These are phyloP conservation scores for Excalfactoria chinensis DNA, from an alignment of 2,113 vertebrate species.

Conservation along the genomic window DNA sequence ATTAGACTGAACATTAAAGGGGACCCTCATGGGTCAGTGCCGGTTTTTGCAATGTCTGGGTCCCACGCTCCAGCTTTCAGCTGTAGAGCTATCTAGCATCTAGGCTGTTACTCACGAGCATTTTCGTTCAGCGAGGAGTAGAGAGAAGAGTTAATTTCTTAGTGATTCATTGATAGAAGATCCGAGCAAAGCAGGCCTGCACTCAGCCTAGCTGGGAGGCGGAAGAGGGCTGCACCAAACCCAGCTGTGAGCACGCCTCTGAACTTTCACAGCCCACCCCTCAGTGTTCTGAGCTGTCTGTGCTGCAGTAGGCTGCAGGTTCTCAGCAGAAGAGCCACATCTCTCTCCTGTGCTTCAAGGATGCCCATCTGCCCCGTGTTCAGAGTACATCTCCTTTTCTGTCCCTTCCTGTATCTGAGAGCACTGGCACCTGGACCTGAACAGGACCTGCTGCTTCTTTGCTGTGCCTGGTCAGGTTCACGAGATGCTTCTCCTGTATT, in stretches of 20 bases:
- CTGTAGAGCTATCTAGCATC: background rate
- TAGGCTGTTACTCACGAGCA: background rate
- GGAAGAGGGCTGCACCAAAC: background rate
- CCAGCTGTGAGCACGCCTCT: background rate
- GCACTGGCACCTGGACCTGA: background rate
- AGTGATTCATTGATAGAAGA: background rate
- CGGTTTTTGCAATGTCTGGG: background rate
- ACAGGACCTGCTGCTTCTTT: accelerated
- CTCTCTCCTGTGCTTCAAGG: background rate
- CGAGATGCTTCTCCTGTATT: background rate
- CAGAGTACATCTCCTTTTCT: background rate
- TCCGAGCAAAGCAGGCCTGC: background rate
- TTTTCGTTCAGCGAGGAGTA: background rate
- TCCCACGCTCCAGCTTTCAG: background rate
- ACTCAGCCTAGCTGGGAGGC: background rate
- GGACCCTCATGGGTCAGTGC: background rate
- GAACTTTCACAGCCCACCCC: background rate
- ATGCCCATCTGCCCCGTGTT: too few species aligned
- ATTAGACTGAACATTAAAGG: background rate
- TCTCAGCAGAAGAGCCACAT: background rate
- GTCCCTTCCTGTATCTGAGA: background rate
- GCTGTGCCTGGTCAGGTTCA: background rate
- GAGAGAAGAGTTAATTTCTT: background rate
- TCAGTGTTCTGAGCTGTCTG: background rate
- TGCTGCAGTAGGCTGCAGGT: background rate